phyloP scores from a whole-genome alignment of 2,113 vertebrate species.

The Psammodynastes pulverulentus region DNA sequence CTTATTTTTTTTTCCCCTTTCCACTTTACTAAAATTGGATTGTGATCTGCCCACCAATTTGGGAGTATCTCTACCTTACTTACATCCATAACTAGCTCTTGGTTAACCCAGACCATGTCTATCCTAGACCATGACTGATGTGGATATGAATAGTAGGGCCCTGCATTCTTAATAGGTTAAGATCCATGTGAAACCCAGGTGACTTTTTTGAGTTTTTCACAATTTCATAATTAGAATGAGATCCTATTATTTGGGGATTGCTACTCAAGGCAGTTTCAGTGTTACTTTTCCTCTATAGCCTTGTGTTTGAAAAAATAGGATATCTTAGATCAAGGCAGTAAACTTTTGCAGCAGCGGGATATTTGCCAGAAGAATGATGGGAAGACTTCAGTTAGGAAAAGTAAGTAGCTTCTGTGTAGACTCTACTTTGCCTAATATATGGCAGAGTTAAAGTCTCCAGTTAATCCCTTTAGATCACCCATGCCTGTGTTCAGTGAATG shows the following conservation, averaged over 20 bases:
- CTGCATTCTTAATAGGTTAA: not conserved
- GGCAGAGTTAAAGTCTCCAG: constrained; percentile 53
- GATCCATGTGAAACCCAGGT: not conserved
- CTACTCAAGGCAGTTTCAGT: not conserved
- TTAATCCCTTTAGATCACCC: constrained; percentile 64
- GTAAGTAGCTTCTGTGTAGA: constrained; percentile 43
- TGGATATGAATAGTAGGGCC: too few species aligned
- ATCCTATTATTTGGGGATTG: not conserved
- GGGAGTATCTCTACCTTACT: too few species aligned
- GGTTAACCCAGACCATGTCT: too few species aligned
- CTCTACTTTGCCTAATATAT: constrained; percentile 49
- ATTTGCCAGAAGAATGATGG: constrained; percentile 30
- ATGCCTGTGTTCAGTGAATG: constrained; percentile 57
- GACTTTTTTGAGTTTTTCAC: not conserved
- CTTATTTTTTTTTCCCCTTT: too few species aligned
- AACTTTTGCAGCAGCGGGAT: not conserved
- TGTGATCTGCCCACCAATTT: too few species aligned
- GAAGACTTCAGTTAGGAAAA: constrained; percentile 57
- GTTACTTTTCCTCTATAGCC: not conserved
- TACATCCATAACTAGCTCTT: too few species aligned
- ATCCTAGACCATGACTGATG: too few species aligned
- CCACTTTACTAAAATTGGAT: too few species aligned
- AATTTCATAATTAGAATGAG: not conserved
- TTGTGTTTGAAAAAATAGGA: not conserved
- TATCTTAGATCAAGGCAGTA: not conserved